A percentile compares a stretch with the other conserved stretches of the same genome.
Evolutionary conservation across 2,888 invertebrate genomes (phyloP).

Genomic region (Hipparchia sbordonii): DNA sequence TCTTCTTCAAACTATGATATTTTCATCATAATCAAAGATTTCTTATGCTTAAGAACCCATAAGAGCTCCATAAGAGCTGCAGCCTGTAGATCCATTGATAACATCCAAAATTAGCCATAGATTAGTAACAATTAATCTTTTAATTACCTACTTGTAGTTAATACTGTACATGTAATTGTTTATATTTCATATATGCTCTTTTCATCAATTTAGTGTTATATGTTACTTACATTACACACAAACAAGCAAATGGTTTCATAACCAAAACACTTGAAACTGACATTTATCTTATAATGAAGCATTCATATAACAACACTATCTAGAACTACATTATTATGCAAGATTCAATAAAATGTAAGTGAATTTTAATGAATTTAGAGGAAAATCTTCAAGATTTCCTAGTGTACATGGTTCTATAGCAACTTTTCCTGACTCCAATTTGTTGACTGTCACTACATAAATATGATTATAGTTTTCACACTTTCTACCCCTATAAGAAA

Average conservation of each 20-base stretch:
- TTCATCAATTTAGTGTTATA: background rate
- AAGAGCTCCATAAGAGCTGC: no score
- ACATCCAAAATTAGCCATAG: background rate
- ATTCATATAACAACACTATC: background rate
- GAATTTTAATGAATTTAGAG: conserved; percentile 27
- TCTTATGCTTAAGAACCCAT: no score
- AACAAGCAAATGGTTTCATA: background rate
- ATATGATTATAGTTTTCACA: background rate
- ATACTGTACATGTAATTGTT: no score
- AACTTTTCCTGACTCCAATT: background rate
- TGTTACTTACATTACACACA: background rate
- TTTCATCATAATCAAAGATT: no score
- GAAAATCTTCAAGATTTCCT: background rate
- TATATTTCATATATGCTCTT: background rate
- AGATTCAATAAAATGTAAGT: conserved; percentile 22
- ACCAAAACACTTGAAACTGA: background rate
- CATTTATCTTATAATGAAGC: background rate
- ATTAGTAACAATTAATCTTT: no score
- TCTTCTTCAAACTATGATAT: no score
- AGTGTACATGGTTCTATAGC: background rate
- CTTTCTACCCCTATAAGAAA: background rate
- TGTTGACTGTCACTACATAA: background rate
- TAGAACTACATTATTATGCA: background rate
- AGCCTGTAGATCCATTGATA: no score
- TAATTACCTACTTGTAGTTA: no score